A percentile compares a stretch with the other conserved stretches of the same genome.
These are phyloP conservation scores for Macrotus californicus DNA, from an alignment of 2,113 vertebrate species.

Conservation along the genomic window DNA sequence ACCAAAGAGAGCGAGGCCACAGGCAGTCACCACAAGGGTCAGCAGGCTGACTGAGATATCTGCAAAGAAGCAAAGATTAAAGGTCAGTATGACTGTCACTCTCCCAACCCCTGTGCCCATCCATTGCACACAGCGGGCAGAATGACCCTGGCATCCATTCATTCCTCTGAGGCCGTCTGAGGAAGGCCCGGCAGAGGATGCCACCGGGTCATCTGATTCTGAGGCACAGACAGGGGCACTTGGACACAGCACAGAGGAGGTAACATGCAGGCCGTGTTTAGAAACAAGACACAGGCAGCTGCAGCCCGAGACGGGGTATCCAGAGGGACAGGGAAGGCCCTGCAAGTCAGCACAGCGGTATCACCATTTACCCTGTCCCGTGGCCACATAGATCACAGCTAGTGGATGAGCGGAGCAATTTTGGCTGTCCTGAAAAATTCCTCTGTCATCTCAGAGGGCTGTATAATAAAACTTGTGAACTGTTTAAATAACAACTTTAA, in stretches of 20 bases:
- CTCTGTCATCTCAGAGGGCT: neutral
- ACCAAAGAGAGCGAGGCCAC: constrained; percentile 95
- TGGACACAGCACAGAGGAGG: neutral
- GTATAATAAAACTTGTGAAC: neutral
- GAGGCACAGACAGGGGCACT: neutral
- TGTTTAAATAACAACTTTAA: neutral
- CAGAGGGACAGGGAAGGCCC: neutral
- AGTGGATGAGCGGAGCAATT: neutral
- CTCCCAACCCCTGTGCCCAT: too few relatives aligned
- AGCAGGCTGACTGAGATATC: constrained; percentile 97
- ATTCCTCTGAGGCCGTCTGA: neutral
- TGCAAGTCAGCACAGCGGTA: neutral
- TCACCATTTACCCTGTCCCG: neutral
- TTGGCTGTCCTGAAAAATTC: neutral
- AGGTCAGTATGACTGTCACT: neutral
- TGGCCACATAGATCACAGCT: neutral
- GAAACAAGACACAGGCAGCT: neutral
- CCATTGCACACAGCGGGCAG: neutral
- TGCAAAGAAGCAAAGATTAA: constrained; percentile 75
- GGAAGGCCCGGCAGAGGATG: neutral
- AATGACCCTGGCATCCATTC: neutral
- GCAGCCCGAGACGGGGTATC: neutral
- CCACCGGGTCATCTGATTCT: neutral
- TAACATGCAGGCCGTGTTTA: neutral
- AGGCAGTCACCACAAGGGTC: constrained; percentile 96